Percentiles rank a stretch among this genome's conserved stretches.
phyloP scores from a whole-genome alignment of 2,888 invertebrate species.

The Volucella bombylans region DNA sequence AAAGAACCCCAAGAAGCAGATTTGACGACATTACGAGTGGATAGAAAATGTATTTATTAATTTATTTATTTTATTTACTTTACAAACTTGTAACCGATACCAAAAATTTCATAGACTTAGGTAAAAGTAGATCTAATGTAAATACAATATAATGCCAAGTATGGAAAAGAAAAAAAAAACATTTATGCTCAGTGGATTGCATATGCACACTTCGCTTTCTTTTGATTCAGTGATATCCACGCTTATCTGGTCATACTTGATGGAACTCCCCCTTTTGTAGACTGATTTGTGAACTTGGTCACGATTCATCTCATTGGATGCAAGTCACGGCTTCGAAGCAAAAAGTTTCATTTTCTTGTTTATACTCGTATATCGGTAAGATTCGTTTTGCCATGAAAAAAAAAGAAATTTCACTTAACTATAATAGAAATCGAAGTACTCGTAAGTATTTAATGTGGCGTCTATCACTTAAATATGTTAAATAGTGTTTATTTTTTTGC shows the following conservation, averaged over 20 bases:
- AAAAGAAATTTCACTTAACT: constrained; percentile 35
- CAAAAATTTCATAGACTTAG: constrained; percentile 37
- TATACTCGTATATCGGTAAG: constrained; percentile 6
- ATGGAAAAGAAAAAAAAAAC: background rate
- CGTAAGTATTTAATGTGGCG: too few species aligned
- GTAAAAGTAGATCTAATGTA: constrained; percentile 45
- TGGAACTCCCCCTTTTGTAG: constrained; percentile 31
- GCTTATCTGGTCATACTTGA: background rate
- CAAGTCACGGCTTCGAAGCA: constrained; percentile 40
- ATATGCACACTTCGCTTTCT: constrained; percentile 55
- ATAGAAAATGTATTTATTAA: constrained; percentile 27
- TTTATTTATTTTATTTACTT: constrained; percentile 24
- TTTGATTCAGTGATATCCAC: constrained; percentile 15
- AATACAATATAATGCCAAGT: constrained; percentile 33
- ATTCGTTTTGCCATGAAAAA: constrained; percentile 15
- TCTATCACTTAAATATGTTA: too few species aligned
- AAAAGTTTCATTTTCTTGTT: constrained; percentile 32
- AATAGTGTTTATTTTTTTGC: too few species aligned
- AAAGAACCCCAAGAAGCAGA: constrained; percentile 78
- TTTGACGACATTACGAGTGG: constrained; percentile 1
- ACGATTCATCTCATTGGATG: constrained; percentile 47
- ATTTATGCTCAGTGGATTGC: constrained; percentile 35
- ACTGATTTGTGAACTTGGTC: constrained; percentile 45
- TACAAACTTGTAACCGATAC: constrained; percentile 59
- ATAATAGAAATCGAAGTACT: background rate